Evolutionary conservation across 2,888 invertebrate genomes (phyloP), one percentile per base, ranked within the genome.

Genomic region (Pyrrhia umbra): DNA sequence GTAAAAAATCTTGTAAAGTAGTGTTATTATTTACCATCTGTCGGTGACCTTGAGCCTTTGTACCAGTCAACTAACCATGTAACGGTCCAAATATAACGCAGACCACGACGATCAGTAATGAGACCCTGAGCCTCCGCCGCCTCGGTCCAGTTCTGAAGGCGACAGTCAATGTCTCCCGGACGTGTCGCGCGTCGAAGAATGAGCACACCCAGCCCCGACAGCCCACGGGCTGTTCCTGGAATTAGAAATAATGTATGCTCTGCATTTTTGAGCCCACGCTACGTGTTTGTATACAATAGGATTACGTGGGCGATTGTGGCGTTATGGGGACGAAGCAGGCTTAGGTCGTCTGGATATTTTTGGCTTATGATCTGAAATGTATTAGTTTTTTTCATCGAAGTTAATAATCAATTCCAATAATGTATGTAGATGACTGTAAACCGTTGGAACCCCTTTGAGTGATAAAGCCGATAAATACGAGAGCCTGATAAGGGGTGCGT

Each of bases 41-140:
- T n/a, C n/a, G n/a, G n/a, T n/a, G n/a, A n/a, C n/a, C n/a, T n/a
- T n/a, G n/a, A n/a, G n/a, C 27, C 10, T 6, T 15, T 2, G 4
- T 34, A n/a, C 43, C 21, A 43, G 1, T n/a, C 1, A 23, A 59
- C 87, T 89, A 75, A 95, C 95, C 95, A 83, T 95, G 95, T 45
- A 95, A 79, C 2, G 95, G 95, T 67, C 96, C 95, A 66, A 95
- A 94, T 72, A 95, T 94, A 39, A 96, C 93, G 79, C 95, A 95
- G 1, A 95, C 95, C 21, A 95, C 92, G 16, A 96, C 90, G 51
- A 96, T 95, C 2, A 95, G 92, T 30, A 95, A 73, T 0, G 94
- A 95, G 1, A 96, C 95, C 52, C 95, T 79, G n/a, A 92, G 92
- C 40, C 95, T 89, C 51, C 95, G 84, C 59, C 95, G 86, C 3